Evolutionary conservation across 2,797 vertebrate species (phyloP), one percentile per base, ranked within the genome.

Genomic region (Crypturellus tataupa): DNA sequence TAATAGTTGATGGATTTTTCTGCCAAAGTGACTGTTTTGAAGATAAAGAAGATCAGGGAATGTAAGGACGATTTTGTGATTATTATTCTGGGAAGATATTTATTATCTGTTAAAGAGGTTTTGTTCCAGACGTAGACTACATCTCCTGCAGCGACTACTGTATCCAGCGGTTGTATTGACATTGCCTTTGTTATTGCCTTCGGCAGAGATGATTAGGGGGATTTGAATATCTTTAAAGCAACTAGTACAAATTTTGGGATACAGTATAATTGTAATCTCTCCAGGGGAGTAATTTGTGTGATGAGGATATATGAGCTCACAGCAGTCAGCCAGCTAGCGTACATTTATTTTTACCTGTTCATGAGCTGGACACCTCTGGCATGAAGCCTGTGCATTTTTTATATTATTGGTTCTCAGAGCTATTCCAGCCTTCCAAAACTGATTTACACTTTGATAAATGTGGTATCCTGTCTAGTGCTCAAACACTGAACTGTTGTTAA

Each of bases 401-500:
- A 13, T 93, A 9, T 29, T 80, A 12, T 39, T 76, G 37, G 39
- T 91, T 92, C 33, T 87, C 42, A 69, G 72, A 70, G 73, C 85
- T 70, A 67, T 89, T 87, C 46, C 60, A 75, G 72, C 37, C 40
- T 65, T 93, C 67, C 89, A 85, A 58, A 87, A 65, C 2, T 55
- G 82, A 85, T 92, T 92, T 92, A 53, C 25, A 46, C 49, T 91
- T 81, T 42, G 58, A 47, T 86, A 90, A 90, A 40, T 53, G 47
- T 90, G 46, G 51, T 90, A 10, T 73, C 35, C 78, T 85, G 29
- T 62, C 76, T 62, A 46, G 31, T 76, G 33, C 37, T 92, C 37
- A 83, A 83, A 87, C 20, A 81, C 55, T 58, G 85, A 39, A 31
- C 64, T 60, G 31, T 80, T 49, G 89, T 87, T 89, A 77, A 87